phyloP scores from a whole-genome alignment of 2,888 invertebrate species.

The Eupelmus urozonus region DNA sequence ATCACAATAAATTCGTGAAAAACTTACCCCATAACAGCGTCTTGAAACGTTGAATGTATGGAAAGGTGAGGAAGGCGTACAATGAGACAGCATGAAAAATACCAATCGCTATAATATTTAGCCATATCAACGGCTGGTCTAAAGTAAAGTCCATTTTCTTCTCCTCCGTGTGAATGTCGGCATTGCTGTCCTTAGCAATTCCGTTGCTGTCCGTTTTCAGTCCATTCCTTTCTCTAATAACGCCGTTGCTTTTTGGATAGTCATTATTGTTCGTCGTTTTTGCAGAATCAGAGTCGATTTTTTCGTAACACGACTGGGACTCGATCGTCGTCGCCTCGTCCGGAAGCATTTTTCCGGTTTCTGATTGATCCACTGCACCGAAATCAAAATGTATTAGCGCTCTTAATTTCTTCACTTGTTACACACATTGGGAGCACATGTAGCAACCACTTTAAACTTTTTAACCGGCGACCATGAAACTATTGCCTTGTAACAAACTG shows the following conservation, averaged over 20 bases:
- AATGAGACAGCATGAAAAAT: slow-evolving; percentile 78
- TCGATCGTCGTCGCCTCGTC: slow-evolving; percentile 31
- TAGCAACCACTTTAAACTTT: slow-evolving; percentile 42
- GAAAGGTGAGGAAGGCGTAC: slow-evolving; percentile 73
- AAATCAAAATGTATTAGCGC: slow-evolving; percentile 23
- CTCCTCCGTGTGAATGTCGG: background rate
- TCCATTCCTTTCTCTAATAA: background rate
- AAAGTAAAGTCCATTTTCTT: background rate
- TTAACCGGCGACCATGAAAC: slow-evolving; percentile 52
- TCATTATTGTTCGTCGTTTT: slow-evolving; percentile 2
- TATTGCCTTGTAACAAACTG: slow-evolving; percentile 46
- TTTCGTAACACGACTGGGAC: background rate
- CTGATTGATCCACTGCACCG: background rate
- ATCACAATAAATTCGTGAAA: background rate
- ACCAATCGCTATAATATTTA: slow-evolving; percentile 79
- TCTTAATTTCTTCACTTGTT: slow-evolving; percentile 23
- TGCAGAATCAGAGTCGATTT: background rate
- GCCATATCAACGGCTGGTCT: slow-evolving; percentile 80
- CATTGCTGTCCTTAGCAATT: background rate
- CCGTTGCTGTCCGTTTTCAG: slow-evolving; percentile 18
- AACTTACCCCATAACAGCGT: slow-evolving; percentile 81
- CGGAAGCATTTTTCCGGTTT: slow-evolving; percentile 40
- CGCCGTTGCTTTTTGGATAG: slow-evolving; percentile 4
- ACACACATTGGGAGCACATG: slow-evolving; percentile 11
- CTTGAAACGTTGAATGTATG: slow-evolving; percentile 71